Percentiles rank a stretch among this genome's conserved stretches.
Conservation (phyloP, 1,140 invertebrate species). For the Drosophila prosaltans region DNA sequence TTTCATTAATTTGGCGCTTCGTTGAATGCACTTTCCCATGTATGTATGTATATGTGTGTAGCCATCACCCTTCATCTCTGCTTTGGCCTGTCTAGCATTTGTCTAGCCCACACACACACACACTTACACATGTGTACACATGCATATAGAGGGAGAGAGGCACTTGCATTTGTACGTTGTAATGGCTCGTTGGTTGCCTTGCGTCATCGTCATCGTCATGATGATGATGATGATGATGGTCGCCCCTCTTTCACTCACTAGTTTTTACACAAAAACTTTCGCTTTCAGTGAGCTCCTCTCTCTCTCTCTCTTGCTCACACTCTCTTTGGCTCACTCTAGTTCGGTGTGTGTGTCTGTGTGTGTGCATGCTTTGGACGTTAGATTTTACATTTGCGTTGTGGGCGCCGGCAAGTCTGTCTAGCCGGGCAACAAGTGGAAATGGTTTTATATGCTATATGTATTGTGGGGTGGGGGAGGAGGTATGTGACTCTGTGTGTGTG, state of each 20-base stretch:
- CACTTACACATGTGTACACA: not conserved
- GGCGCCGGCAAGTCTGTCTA: slow-evolving; percentile 41
- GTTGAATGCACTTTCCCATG: not conserved
- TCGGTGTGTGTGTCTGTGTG: slow-evolving; percentile 17
- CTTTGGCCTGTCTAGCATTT: slow-evolving; percentile 52
- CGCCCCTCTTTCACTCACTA: slow-evolving; percentile 47
- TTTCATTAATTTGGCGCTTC: not conserved
- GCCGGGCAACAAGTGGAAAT: slow-evolving; percentile 67
- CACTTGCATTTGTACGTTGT: slow-evolving; percentile 45
- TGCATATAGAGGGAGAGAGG: slow-evolving; percentile 7
- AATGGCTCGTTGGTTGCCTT: slow-evolving; percentile 46
- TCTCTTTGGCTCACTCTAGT: slow-evolving; percentile 6
- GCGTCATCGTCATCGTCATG: slow-evolving; percentile 31
- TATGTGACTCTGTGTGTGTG: slow-evolving; percentile 29
- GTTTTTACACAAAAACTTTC: slow-evolving; percentile 78
- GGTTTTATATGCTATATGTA: slow-evolving; percentile 16
- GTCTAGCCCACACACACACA: slow-evolving; percentile 51
- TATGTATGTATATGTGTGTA: too few relatives aligned
- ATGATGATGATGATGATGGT: slow-evolving; percentile 1
- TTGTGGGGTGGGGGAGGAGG: not conserved
- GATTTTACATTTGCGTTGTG: slow-evolving; percentile 74
- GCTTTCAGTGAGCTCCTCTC: slow-evolving; percentile 54
- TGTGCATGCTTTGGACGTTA: slow-evolving; percentile 49
- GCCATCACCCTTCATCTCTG: not conserved
- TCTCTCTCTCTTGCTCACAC: slow-evolving; percentile 10